Conservation (phyloP, 2,113 vertebrate species). For the Plestiodon gilberti region DNA sequence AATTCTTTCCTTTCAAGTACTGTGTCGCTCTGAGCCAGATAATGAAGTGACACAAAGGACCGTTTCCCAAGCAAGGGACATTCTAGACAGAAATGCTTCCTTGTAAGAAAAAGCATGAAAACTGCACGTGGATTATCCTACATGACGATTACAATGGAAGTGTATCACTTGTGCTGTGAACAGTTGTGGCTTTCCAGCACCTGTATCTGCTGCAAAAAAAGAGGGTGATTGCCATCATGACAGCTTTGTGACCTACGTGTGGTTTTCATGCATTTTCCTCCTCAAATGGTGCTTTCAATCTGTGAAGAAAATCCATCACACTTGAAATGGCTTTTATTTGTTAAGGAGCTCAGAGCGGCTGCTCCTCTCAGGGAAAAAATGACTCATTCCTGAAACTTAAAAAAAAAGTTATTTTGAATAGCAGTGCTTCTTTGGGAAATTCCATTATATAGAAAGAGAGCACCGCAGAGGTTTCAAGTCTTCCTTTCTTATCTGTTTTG, state of each 20-base stretch:
- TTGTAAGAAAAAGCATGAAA: neutral
- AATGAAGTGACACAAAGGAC: neutral
- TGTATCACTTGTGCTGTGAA: neutral
- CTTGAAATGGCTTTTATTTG: no score
- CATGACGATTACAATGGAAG: neutral
- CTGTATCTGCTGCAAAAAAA: neutral
- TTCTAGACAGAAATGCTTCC: neutral
- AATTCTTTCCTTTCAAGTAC: neutral
- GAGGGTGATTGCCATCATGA: neutral
- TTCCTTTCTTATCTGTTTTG: neutral
- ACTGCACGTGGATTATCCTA: neutral
- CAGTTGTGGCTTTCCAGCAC: neutral
- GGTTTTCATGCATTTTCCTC: neutral
- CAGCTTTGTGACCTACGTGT: neutral
- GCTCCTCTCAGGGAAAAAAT: constrained; percentile 29
- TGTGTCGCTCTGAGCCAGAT: neutral
- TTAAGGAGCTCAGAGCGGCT: neutral
- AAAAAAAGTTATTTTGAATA: constrained; percentile 3
- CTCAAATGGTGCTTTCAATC: neutral
- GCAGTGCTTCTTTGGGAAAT: constrained; percentile 43
- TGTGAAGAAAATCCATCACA: neutral
- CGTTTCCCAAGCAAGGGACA: no score
- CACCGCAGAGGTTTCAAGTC: neutral
- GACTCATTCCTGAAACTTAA: constrained; percentile 52
- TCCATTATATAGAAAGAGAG: neutral